phyloP scores from a whole-genome alignment of 2,888 invertebrate species.

The Selenia dentaria region DNA sequence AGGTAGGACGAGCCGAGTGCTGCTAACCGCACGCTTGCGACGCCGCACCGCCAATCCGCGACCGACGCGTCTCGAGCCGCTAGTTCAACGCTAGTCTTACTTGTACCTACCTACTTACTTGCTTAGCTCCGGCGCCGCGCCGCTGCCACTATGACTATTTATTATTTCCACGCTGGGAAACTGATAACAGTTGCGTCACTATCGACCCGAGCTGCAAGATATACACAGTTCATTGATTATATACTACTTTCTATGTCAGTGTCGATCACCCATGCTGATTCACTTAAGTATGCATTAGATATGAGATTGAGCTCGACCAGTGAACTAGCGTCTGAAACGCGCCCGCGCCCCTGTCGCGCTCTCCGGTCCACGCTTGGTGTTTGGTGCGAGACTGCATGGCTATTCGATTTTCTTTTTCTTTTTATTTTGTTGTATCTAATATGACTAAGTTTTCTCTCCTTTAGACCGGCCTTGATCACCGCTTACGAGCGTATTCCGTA shows the following conservation, averaged over 20 bases:
- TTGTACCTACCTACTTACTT: too few species aligned
- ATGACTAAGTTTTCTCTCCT: conserved; percentile 63
- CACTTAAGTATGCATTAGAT: neutral
- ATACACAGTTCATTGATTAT: neutral
- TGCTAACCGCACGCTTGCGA: conserved; percentile 50
- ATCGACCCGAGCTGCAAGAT: conserved; percentile 12
- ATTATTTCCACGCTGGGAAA: conserved; percentile 13
- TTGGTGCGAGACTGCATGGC: conserved; percentile 74
- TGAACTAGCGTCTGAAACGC: conserved; percentile 21
- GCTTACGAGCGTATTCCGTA: conserved; percentile 39
- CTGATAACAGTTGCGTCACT: conserved; percentile 26
- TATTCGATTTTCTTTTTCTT: conserved; percentile 47
- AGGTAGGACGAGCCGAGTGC: conserved; percentile 82
- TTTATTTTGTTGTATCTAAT: conserved; percentile 61
- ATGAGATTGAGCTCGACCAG: neutral
- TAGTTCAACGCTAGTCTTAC: neutral
- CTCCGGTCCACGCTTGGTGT: conserved; percentile 53
- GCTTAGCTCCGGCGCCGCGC: neutral
- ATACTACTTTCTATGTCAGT: neutral
- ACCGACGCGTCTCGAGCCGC: conserved; percentile 12
- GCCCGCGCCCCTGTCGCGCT: conserved; percentile 11
- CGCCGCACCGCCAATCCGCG: conserved; percentile 21
- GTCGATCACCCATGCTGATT: too few species aligned
- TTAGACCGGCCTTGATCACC: conserved; percentile 80
- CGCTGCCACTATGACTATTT: conserved; percentile 12